phyloP scores from a whole-genome alignment of 2,888 invertebrate species.

The Leptarthrus brevirostris region DNA sequence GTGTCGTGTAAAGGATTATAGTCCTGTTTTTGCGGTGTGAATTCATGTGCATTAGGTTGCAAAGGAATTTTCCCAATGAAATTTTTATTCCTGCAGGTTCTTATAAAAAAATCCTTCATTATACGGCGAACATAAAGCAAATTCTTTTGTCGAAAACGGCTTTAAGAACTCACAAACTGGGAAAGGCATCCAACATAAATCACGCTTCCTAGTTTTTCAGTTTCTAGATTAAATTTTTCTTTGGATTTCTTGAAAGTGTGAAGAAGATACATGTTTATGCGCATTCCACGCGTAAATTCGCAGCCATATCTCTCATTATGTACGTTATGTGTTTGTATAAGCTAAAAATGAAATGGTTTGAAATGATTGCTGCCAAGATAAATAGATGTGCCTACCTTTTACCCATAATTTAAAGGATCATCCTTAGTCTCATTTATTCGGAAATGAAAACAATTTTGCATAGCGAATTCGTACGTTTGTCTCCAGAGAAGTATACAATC shows the following conservation, averaged over 20 bases:
- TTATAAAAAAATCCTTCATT: conserved; percentile 43
- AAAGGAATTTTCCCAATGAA: conserved; percentile 21
- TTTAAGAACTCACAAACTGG: neutral
- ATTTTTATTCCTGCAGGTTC: neutral
- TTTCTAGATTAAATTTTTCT: conserved; percentile 29
- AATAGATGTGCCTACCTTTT: too few relatives aligned
- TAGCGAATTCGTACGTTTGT: too few relatives aligned
- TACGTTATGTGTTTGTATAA: too few relatives aligned
- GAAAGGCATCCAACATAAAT: conserved; percentile 20
- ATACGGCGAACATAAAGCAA: conserved; percentile 3
- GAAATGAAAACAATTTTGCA: too few relatives aligned
- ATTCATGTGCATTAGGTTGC: conserved; percentile 37
- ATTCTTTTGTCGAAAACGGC: conserved; percentile 3
- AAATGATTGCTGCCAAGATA: too few relatives aligned
- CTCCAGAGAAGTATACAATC: too few relatives aligned
- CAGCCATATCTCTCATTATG: too few relatives aligned
- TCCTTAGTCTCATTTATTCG: too few relatives aligned
- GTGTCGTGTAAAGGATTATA: conserved; percentile 32
- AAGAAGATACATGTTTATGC: neutral
- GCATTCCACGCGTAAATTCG: too few relatives aligned
- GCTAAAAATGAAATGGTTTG: too few relatives aligned
- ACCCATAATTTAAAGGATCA: too few relatives aligned
- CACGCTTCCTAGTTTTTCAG: conserved; percentile 14
- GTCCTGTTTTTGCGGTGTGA: conserved; percentile 11
- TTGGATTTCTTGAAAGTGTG: neutral